Percentiles rank a stretch among this genome's conserved stretches.
These are phyloP conservation scores for Rhopilema esculentum DNA, from an alignment of 30 jellyfish, hydroid and myxozoan genomes.

Conservation along the genomic window DNA sequence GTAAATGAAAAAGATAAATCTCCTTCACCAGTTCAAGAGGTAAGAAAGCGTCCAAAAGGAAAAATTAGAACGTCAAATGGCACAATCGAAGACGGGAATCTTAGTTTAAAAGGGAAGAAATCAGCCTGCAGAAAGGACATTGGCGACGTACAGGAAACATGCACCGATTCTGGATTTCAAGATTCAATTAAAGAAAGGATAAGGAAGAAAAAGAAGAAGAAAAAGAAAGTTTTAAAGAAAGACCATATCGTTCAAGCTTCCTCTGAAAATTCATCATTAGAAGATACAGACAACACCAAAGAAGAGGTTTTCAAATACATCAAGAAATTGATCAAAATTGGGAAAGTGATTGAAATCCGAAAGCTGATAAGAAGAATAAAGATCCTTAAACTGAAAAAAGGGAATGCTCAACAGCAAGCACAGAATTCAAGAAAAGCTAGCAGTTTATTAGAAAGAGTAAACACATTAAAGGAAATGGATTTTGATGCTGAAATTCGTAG, in stretches of 20 bases:
- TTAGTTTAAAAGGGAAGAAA: not conserved
- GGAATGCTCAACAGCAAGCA: slow-evolving; percentile 34
- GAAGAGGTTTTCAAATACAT: not conserved
- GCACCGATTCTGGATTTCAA: not conserved
- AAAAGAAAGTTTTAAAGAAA: not conserved
- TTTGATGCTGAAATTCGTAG: not conserved
- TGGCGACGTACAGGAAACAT: not conserved
- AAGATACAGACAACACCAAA: not conserved
- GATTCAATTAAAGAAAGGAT: not conserved
- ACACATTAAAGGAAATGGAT: slow-evolving; percentile 13
- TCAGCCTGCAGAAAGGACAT: not conserved
- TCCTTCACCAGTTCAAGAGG: not conserved
- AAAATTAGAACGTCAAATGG: not conserved
- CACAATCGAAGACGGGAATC: not conserved
- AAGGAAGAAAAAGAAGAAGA: not conserved
- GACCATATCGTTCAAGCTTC: not conserved
- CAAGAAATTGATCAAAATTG: slow-evolving; percentile 32
- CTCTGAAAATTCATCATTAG: not conserved
- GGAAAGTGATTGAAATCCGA: slow-evolving; percentile 56
- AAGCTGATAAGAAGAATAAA: slow-evolving; percentile 26
- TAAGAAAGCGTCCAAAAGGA: not conserved
- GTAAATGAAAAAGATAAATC: not conserved
- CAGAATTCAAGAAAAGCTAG: slow-evolving; percentile 52
- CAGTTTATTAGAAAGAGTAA: slow-evolving; percentile 10
- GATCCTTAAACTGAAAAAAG: slow-evolving; percentile 32